Percentiles rank a stretch among this genome's conserved stretches.
phyloP scores from a whole-genome alignment of 1,140 invertebrate species.

The Bombus turneri region DNA sequence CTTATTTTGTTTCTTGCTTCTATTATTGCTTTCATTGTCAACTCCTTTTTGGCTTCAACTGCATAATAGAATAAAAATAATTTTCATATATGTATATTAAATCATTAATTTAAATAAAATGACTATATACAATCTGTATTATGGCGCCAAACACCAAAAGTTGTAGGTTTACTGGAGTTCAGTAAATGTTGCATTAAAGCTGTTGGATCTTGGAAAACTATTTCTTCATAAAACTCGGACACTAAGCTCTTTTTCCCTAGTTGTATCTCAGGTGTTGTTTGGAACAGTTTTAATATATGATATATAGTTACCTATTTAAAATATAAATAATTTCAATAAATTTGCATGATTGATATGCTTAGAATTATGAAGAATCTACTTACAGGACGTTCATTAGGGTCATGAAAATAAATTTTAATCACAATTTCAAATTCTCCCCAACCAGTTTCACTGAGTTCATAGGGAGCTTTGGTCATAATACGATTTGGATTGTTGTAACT shows the following conservation, averaged over 20 bases:
- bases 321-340: slow-evolving; percentile 7
- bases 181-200: slow-evolving; percentile 95
- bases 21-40: slow-evolving; percentile 90
- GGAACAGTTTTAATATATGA: slow-evolving; percentile 97
- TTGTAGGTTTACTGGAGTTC: slow-evolving; percentile 89
- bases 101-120: slow-evolving; percentile 2
- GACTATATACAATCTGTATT: slow-evolving; percentile 94
- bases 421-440: slow-evolving; percentile 99
- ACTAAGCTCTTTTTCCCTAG: slow-evolving; percentile 91
- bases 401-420: slow-evolving; percentile 99
- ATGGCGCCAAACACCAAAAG: slow-evolving; percentile 90
- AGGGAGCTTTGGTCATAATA: slow-evolving; percentile 96
- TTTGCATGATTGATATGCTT: neutral
- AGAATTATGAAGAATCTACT: slow-evolving; percentile 76
- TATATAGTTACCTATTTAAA: slow-evolving; percentile 93
- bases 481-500: slow-evolving; percentile 98
- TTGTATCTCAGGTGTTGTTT: slow-evolving; percentile 88
- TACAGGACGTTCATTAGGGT: slow-evolving; percentile 97
- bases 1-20: slow-evolving; percentile 93
- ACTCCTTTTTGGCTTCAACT: slow-evolving; percentile 96
- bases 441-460: slow-evolving; percentile 98
- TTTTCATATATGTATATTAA: neutral
- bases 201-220: slow-evolving; percentile 98
- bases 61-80: slow-evolving; percentile 69
- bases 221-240: slow-evolving; percentile 98